These are phyloP conservation scores for Spea hammondii DNA, from an alignment of 2,797 vertebrate species.

Conservation along the genomic window DNA sequence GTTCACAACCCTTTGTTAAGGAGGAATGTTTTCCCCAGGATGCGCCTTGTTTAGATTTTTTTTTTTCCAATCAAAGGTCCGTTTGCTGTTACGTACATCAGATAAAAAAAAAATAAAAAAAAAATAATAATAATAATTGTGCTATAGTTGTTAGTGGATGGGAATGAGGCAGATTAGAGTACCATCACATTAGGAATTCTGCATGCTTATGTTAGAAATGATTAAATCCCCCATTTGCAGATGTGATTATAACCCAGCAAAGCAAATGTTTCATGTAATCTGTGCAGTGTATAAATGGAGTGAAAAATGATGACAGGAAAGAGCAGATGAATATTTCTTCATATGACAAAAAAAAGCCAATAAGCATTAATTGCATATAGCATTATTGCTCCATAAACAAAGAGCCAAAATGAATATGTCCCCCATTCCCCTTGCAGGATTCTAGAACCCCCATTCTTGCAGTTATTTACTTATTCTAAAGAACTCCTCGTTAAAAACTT, in stretches of 20 bases:
- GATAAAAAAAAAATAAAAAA: slow-evolving; percentile 5
- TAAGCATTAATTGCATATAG: slow-evolving; percentile 24
- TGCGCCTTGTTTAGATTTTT: neutral
- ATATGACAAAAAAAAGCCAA: slow-evolving; percentile 18
- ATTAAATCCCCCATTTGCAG: slow-evolving; percentile 46
- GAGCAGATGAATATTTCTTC: slow-evolving; percentile 20
- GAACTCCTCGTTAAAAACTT: no score
- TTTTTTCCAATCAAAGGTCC: slow-evolving; percentile 10
- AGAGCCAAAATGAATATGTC: slow-evolving; percentile 1
- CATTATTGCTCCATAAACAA: slow-evolving; percentile 13
- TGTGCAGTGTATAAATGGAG: slow-evolving; percentile 31
- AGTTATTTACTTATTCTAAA: no score
- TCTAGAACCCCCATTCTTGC: no score
- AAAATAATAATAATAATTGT: slow-evolving; percentile 20
- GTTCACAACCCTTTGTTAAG: neutral
- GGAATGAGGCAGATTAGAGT: slow-evolving; percentile 28
- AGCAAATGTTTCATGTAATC: slow-evolving; percentile 49
- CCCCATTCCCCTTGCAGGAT: slow-evolving; percentile 4
- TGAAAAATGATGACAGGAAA: slow-evolving; percentile 36
- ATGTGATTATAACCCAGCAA: slow-evolving; percentile 48
- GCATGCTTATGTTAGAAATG: slow-evolving; percentile 24
- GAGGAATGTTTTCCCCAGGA: slow-evolving; percentile 7
- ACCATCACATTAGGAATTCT: slow-evolving; percentile 28
- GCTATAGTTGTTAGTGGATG: slow-evolving; percentile 25
- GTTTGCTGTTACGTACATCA: neutral